phyloP scores from a whole-genome alignment of 2,888 invertebrate species.

The Cheilosia vulpina region DNA sequence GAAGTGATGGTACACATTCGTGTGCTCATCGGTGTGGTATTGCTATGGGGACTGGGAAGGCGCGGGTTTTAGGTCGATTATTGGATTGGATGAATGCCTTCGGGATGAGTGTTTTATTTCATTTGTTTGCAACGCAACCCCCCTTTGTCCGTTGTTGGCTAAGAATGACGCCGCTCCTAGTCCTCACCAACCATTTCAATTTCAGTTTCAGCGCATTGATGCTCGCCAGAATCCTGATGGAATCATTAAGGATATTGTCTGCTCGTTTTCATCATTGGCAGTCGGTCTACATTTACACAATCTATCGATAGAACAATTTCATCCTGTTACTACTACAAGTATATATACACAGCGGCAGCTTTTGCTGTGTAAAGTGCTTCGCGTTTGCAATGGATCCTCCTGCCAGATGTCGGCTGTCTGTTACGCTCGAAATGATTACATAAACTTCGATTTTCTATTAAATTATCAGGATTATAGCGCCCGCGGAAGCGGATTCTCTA shows the following conservation, averaged over 20 bases:
- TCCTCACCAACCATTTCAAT: slow-evolving; percentile 29
- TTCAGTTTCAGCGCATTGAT: slow-evolving; percentile 52
- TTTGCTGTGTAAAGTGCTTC: slow-evolving; percentile 18
- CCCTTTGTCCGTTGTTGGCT: slow-evolving; percentile 41
- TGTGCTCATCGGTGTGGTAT: slow-evolving; percentile 35
- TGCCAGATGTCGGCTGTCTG: slow-evolving; percentile 75
- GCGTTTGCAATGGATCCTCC: slow-evolving; percentile 7
- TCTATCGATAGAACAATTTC: slow-evolving; percentile 64
- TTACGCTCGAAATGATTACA: slow-evolving; percentile 73
- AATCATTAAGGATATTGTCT: slow-evolving; percentile 74
- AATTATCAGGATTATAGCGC: slow-evolving; percentile 74
- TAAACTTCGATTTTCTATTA: slow-evolving; percentile 75
- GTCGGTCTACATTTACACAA: slow-evolving; percentile 72
- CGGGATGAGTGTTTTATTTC: slow-evolving; percentile 62
- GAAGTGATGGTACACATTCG: slow-evolving; percentile 56
- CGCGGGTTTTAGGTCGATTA: slow-evolving; percentile 59
- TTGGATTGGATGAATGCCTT: slow-evolving; percentile 67
- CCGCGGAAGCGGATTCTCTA: slow-evolving; percentile 64
- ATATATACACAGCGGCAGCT: slow-evolving; percentile 12
- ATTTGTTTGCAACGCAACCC: slow-evolving; percentile 41
- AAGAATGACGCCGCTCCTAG: slow-evolving; percentile 41
- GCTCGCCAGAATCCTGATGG: slow-evolving; percentile 70
- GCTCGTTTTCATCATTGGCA: slow-evolving; percentile 73
- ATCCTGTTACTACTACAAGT: slow-evolving; percentile 26
- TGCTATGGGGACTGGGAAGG: neutral